phyloP scores from a whole-genome alignment of 2,888 invertebrate species.

The Xiphydria camelus region DNA sequence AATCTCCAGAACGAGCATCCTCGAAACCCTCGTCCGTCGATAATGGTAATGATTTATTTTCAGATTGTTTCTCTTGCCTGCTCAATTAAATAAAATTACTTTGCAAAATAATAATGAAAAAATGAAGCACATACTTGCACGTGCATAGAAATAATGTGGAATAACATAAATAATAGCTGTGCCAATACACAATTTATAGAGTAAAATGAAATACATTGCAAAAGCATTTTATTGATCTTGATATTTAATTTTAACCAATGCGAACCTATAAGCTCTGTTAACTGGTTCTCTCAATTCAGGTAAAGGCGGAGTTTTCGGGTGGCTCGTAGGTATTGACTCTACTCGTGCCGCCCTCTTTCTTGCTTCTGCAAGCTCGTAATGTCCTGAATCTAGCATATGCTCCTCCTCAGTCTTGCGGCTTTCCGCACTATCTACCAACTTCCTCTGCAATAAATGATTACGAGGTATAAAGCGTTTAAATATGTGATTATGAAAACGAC shows the following conservation, averaged over 20 bases:
- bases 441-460: constrained; percentile 22
- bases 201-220: constrained; percentile 2
- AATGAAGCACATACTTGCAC: constrained; percentile 11
- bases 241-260: constrained; percentile 35
- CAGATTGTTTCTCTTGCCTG: constrained; percentile 44
- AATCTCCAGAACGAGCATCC: constrained; percentile 59
- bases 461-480: too few relatives aligned
- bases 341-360: constrained; percentile 47
- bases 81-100: constrained; percentile 15
- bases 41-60: constrained; percentile 49
- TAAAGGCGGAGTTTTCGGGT: constrained; percentile 28
- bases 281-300: constrained; percentile 34
- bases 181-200: neutral
- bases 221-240: constrained; percentile 29
- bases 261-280: constrained; percentile 44
- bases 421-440: constrained; percentile 33
- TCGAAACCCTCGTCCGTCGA: constrained; percentile 65
- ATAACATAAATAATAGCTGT: constrained; percentile 11
- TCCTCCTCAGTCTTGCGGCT: constrained; percentile 44
- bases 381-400: constrained; percentile 51
- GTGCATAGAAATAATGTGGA: too few relatives aligned
- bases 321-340: constrained; percentile 37
- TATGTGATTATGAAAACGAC: neutral
- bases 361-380: constrained; percentile 51
- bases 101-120: constrained; percentile 4